Evolutionary conservation across 2,797 vertebrate genomes (phyloP).

Genomic region (Labeo calbasu): DNA sequence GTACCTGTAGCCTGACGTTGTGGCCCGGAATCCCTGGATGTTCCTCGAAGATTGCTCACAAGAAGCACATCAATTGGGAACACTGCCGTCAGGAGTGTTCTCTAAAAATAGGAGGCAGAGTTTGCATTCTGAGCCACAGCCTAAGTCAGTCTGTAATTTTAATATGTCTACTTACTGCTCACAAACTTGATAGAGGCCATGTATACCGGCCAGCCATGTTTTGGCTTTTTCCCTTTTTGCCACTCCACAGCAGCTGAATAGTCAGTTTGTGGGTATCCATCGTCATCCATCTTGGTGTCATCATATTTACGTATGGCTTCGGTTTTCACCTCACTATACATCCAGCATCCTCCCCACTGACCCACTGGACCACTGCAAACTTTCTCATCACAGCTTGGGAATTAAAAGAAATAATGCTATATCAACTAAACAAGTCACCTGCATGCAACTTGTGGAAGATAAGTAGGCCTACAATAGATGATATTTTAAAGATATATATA

Average conservation of each 20-base stretch:
- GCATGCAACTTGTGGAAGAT: too few species aligned
- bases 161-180: neutral
- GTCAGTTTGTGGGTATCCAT: constrained; percentile 23
- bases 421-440: too few species aligned
- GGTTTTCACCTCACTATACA: constrained; percentile 33
- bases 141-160: too few species aligned
- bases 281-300: neutral
- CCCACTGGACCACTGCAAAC: constrained; percentile 33
- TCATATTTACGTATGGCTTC: constrained; percentile 19
- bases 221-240: constrained; percentile 35
- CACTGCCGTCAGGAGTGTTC: constrained; percentile 36
- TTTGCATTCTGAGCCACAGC: too few species aligned
- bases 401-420: neutral
- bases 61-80: constrained; percentile 45
- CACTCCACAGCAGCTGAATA: constrained; percentile 37
- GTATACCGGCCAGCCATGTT: constrained; percentile 46
- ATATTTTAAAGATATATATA: too few species aligned
- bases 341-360: constrained; percentile 22
- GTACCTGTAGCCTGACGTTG: constrained; percentile 20
- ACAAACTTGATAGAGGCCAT: neutral
- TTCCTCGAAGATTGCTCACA: constrained; percentile 45
- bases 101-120: constrained; percentile 17
- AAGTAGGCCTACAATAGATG: too few species aligned
- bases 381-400: constrained; percentile 15
- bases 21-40: constrained; percentile 23